These are phyloP conservation scores for Cacatua alba DNA, from an alignment of 2,113 vertebrate genomes.

Conservation along the genomic window DNA sequence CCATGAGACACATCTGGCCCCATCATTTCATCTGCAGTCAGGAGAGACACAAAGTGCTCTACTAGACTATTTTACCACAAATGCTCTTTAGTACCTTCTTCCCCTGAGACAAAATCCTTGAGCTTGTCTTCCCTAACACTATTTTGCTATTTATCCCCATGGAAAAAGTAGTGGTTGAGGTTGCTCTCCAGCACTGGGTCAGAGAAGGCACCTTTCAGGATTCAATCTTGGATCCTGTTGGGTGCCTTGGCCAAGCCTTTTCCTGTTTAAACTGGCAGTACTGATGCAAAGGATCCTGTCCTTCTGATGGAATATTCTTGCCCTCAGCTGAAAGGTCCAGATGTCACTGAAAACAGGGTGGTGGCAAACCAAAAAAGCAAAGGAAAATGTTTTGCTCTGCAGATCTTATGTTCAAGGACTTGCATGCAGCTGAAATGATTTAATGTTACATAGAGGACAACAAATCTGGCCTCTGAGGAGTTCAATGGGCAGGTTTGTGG, in stretches of 20 bases:
- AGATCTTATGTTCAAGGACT: background rate
- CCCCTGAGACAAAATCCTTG: constrained; percentile 37
- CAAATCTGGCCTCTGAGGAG: background rate
- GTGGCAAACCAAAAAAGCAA: background rate
- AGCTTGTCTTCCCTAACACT: constrained; percentile 29
- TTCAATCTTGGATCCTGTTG: background rate
- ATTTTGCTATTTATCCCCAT: background rate
- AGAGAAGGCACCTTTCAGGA: background rate
- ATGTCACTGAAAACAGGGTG: background rate
- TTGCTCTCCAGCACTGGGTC: background rate
- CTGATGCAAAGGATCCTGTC: background rate
- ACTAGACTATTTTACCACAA: constrained; percentile 67
- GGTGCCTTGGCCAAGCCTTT: background rate
- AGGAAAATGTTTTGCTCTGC: background rate
- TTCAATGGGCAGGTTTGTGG: background rate
- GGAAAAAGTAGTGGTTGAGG: background rate
- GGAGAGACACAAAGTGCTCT: constrained; percentile 56
- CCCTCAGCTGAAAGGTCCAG: background rate
- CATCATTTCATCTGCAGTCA: constrained; percentile 61
- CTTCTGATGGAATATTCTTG: background rate
- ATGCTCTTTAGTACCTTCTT: constrained; percentile 57
- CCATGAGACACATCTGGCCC: constrained; percentile 57
- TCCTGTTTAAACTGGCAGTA: background rate
- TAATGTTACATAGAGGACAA: background rate
- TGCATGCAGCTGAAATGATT: background rate